Evolutionary conservation across 2,797 vertebrate genomes (phyloP), one percentile per base, ranked within the genome.

Genomic region (Chelonia mydas): DNA sequence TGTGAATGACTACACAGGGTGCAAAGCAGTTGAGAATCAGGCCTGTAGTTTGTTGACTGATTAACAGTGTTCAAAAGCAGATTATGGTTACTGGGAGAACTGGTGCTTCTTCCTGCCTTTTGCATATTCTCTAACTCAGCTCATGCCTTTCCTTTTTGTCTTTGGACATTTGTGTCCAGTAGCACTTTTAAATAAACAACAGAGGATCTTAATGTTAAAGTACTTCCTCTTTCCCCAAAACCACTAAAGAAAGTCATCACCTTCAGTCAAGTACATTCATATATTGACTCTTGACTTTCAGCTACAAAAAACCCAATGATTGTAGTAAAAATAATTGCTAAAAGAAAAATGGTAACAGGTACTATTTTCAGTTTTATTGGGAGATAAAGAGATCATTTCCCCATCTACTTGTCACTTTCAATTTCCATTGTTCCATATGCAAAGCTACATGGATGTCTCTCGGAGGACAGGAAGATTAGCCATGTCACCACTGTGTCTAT

Each of bases 371-470:
- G 88, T 81, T 84, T 92, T 94, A 93, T 93, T 95, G 95, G 84
- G 49, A 83, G 86, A 68, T 97, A 97, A 96, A 94, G 87, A 93
- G 94, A 98, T 95, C 93, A 96, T 90, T 93, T 90, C 94, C 88
- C 85, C 96, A 92, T 96, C 92, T 90, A 84, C 79, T 94, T 87
- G 95, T 96, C 96, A 95, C 72, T 95, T 97, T 54, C 81, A 96
- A 95, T 97, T 97, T 97, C 95, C 95, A 93, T 78, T 79, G 86
- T 72, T 96, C 79, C 83, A n/a, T 96, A 80, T 84, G 85, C 92
- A 94, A 91, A 93, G 95, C 90, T 2, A 3, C 92, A 95, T 93
- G 93, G 91, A 94, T 94, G 87, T 49, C 95, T 96, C 87, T 54
- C 21, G 49, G 91, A 83, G 92, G 76, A 7, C 87, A 90, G 86